Evolutionary conservation across 2,797 vertebrate species (phyloP), one percentile per base, ranked within the genome.

Genomic region (Tympanoctomys barrerae): DNA sequence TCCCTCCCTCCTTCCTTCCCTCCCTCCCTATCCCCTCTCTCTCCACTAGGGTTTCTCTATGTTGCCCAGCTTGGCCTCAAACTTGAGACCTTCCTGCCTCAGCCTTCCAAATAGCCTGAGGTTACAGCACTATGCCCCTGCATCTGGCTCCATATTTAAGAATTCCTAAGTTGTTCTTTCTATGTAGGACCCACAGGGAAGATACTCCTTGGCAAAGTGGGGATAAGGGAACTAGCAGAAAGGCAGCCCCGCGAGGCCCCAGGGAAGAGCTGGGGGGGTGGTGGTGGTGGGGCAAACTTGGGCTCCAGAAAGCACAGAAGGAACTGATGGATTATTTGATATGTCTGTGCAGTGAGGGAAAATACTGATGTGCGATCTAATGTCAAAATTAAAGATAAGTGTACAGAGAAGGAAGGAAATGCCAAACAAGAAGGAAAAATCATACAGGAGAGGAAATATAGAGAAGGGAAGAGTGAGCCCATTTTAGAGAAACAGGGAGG

Each of bases 381-480:
- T 4, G 33, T 61, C 4, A 86, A 91, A 89, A 86, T 70, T 64
- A 61, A 62, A 42, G 52, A 6, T 71, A 61, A 57, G 7, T 61
- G 10, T 31, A 78, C 11, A 70, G 57, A 84, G 70, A 89, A 87
- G 42, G 88, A 86, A 13, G 8, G 79, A 91, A 85, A 54, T 79
- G 75, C 57, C 90, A 81, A 57, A 39, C 89, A 78, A 31, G 42
- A 78, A 24, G 70, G 36, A 89, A 79, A 42, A 96, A 68, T 59
- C 73, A 42, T 49, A 75, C 2, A 26, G 39, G 57, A 84, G 64
- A 87, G 49, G 22, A 89, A 89, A 22, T 75, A 4, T 59, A 59
- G 87, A 89, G 31, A 49, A 62, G n/a, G 33, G 33, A 16, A 18
- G 33, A 39, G 36, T 71, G 52, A 83, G 16, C 26, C 11, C 11